Evolutionary conservation across 1,140 invertebrate species (phyloP), one percentile per base, ranked within the genome.

Genomic region (Trypoxylus dichotomus): DNA sequence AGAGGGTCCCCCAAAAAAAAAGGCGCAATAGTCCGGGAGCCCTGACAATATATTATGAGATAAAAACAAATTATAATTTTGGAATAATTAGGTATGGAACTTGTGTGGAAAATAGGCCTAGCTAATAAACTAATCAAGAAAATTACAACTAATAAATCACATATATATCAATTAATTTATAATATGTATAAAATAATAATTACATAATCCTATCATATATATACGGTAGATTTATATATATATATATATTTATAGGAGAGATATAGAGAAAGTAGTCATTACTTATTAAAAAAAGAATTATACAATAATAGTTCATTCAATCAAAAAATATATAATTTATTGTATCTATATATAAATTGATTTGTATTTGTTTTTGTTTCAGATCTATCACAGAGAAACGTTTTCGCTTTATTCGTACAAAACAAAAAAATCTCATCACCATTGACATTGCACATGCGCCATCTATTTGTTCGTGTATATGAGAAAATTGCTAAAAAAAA

Each of bases 351-450:
- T 54, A 54, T 54, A 54, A 54, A 54, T 54, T 19, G 47, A 54
- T 54, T 54, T n/a, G 15, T 54, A 19, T 68, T 74, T 37, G 29
- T 21, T 41, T 41, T 43, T 24, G 19, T 43, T 43, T 81, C 82
- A 83, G 82, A 83, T 81, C 79, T 84, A 84, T 84, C 83, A 84
- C 83, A 84, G 83, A 83, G 82, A 81, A 79, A 41, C 19, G 19
- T 74, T 74, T 74, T 74, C 72, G 72, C 72, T 68, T 29, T 27
- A 24, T 37, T 37, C 32, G 10, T 37, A 37, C 32, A 37, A 37
- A 37, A 54, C 47, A 54, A 54, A 6, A 54, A 54, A 19, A 54
- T 27, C 60, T 68, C 60, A 68, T 68, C 24, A 68, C 21, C 27
- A 68, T 68, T 68, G 27, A 24, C 15, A 54, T 54, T 54, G 47